Evolutionary conservation across 2,888 invertebrate genomes (phyloP).

Genomic region (Axea sp.): DNA sequence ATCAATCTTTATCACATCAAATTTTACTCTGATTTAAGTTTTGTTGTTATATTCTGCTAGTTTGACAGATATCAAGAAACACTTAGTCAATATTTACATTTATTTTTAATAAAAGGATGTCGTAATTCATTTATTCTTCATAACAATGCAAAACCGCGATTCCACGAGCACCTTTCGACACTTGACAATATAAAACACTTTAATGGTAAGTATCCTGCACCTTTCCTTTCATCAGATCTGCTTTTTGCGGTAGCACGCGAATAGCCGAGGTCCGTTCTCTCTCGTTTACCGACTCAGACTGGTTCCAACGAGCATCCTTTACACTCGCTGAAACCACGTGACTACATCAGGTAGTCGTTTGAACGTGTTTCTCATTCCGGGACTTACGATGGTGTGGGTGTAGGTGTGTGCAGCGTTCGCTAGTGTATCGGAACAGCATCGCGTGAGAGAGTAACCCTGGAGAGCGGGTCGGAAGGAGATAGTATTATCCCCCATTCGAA

Average conservation of each 20-base stretch:
- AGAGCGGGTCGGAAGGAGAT: constrained; percentile 61
- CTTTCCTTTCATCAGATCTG: constrained; percentile 44
- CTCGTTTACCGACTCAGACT: constrained; percentile 72
- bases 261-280: constrained; percentile 61
- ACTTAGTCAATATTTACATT: too few species aligned
- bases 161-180: constrained; percentile 6
- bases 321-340: constrained; percentile 75
- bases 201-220: constrained; percentile 26
- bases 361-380: constrained; percentile 64
- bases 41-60: too few species aligned
- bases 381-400: constrained; percentile 61
- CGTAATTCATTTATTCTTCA: too few species aligned
- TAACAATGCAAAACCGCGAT: too few species aligned
- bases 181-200: constrained; percentile 23
- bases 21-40: too few species aligned
- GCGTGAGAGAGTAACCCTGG: constrained; percentile 69
- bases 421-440: constrained; percentile 67
- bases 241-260: constrained; percentile 33
- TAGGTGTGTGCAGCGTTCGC: constrained; percentile 64
- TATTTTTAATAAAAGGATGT: too few species aligned
- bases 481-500: constrained; percentile 63
- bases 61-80: too few species aligned
- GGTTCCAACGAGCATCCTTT: constrained; percentile 76
- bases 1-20: too few species aligned
- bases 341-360: constrained; percentile 72